Evolutionary conservation across 2,888 invertebrate species (phyloP), one percentile per base, ranked within the genome.

Genomic region (Leptinotarsa peninsularis): DNA sequence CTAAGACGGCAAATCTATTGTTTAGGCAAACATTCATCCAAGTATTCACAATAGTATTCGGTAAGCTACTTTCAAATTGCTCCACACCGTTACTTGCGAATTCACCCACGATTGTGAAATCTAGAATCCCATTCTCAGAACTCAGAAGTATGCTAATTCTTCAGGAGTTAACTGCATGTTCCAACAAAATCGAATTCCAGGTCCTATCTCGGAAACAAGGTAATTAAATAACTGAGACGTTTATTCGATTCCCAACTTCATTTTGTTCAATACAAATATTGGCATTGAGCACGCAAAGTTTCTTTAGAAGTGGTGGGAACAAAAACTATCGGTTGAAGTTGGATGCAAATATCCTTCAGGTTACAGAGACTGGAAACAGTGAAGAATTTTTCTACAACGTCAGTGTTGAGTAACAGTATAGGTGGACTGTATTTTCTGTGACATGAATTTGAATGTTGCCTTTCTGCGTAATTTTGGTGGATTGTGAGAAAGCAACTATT

Each of bases 221-320:
- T 58, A 58, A 58, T 58, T 58, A 23, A 58, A 58, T 58, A 58
- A 58, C 23, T 23, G 15, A 58, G 58, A 58, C 58, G 58, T 58
- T 58, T 23, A 58, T 58, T 58, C 58, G 23, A 23, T 23, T 58
- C 23, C 27, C 21, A 52, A 43, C 18, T 54, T 54, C 54, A 54
- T 54, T 58, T 21, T 23, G 23, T 58, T 58, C 58, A 58, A 58
- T 58, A 58, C 58, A 58, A 58, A 58, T 58, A 58, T 58, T 58
- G 58, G 54, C 18, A 54, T 54, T 54, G 54, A 54, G 18, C 18
- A 13, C 21, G 18, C 1, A 58, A 58, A 27, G 58, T 58, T 58
- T 23, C 58, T 23, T 15, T 15, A 4, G 10, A 23, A 18, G 58
- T 14, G 23, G 23, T 14, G 15, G 1, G 23, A 58, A 4, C 14